phyloP scores from a whole-genome alignment of 2,888 invertebrate species.

The Sussaba pulchella region DNA sequence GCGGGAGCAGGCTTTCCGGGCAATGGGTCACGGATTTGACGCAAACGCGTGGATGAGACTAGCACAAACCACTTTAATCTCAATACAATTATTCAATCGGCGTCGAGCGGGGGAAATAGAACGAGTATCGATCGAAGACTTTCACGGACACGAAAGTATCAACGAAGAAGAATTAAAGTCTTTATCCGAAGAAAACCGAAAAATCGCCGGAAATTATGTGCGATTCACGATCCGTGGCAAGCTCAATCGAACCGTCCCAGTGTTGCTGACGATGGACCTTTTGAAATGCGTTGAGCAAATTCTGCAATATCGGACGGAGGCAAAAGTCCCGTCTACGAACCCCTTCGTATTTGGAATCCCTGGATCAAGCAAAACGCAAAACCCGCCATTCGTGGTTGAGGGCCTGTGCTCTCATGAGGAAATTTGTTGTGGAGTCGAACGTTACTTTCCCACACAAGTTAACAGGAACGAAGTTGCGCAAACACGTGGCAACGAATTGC shows the following conservation, averaged over 20 bases:
- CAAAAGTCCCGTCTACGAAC: slow-evolving; percentile 48
- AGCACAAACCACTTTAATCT: slow-evolving; percentile 42
- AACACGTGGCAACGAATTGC: slow-evolving; percentile 67
- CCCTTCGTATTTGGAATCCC: slow-evolving; percentile 43
- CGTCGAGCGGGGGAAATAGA: slow-evolving; percentile 65
- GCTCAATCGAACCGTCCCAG: slow-evolving; percentile 58
- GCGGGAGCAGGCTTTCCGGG: background rate
- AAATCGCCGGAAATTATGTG: slow-evolving; percentile 57
- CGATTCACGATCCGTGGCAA: slow-evolving; percentile 64
- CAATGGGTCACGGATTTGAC: slow-evolving; percentile 34
- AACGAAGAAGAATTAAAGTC: slow-evolving; percentile 10
- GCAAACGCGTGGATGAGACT: slow-evolving; percentile 34
- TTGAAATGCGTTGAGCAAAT: slow-evolving; percentile 43
- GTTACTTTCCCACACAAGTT: slow-evolving; percentile 68
- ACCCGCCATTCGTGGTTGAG: slow-evolving; percentile 63
- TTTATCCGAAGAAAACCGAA: slow-evolving; percentile 43
- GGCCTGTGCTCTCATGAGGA: slow-evolving; percentile 70
- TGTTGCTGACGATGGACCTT: slow-evolving; percentile 42
- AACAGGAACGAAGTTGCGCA: slow-evolving; percentile 63
- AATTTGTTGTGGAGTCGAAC: slow-evolving; percentile 70
- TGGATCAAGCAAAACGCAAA: slow-evolving; percentile 33
- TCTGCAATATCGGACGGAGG: slow-evolving; percentile 46
- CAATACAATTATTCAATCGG: slow-evolving; percentile 61
- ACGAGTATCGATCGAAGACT: slow-evolving; percentile 54
- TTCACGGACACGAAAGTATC: slow-evolving; percentile 38